A percentile compares a stretch with the other conserved stretches of the same genome.
Evolutionary conservation across 2,113 vertebrate species (phyloP).

Genomic region (Pholis gunnellus): DNA sequence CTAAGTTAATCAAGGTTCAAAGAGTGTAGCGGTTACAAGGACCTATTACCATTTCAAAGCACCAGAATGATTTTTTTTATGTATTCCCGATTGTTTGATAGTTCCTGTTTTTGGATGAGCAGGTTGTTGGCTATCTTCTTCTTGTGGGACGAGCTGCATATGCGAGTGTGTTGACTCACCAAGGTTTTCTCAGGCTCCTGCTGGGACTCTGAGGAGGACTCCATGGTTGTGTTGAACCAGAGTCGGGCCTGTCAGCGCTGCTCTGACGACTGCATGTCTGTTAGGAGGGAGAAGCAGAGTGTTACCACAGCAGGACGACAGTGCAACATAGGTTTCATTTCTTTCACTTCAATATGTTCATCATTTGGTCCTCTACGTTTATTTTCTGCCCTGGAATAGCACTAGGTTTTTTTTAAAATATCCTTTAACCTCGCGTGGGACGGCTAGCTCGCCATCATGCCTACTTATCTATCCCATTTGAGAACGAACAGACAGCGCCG

Average conservation of each 20-base stretch:
- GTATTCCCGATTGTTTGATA: not conserved
- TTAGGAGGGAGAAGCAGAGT: slow-evolving; percentile 2
- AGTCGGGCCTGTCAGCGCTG: slow-evolving; percentile 56
- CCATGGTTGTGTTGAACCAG: slow-evolving; percentile 73
- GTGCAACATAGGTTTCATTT: not conserved
- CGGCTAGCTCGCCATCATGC: slow-evolving; percentile 15
- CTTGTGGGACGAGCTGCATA: not conserved
- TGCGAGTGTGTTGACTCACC: slow-evolving; percentile 67
- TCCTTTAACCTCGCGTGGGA: slow-evolving; percentile 30
- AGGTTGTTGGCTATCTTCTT: not conserved
- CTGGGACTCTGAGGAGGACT: slow-evolving; percentile 80
- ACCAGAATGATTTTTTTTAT: not conserved
- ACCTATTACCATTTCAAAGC: not conserved
- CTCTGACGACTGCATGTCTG: slow-evolving; percentile 74
- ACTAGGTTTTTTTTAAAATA: not conserved
- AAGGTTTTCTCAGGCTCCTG: slow-evolving; percentile 79
- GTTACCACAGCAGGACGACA: slow-evolving; percentile 15
- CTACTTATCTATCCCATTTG: slow-evolving; percentile 35
- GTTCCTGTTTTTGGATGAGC: not conserved
- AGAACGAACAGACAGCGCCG: not conserved
- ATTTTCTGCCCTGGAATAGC: not conserved
- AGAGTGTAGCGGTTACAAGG: not conserved
- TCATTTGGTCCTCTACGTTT: not conserved
- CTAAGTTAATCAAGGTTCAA: slow-evolving; percentile 17
- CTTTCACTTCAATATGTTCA: not conserved